Percentiles rank a stretch among this genome's conserved stretches.
phyloP scores from a whole-genome alignment of 2,888 invertebrate genomes.

The Apodemia zela region DNA sequence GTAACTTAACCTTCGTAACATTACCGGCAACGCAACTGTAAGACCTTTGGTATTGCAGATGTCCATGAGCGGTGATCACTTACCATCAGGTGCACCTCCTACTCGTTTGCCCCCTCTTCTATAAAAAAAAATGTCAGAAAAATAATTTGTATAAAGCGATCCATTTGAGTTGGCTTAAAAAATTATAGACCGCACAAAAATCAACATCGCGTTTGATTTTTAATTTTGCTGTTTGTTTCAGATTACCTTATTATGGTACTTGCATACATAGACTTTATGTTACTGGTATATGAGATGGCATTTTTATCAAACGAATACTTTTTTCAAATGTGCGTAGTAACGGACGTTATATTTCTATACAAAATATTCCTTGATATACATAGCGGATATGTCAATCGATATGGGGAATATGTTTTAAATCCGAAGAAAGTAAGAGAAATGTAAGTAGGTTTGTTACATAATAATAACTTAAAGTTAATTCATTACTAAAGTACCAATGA shows the following conservation, averaged over 20 bases:
- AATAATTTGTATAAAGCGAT: too few relatives aligned
- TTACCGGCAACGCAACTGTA: too few relatives aligned
- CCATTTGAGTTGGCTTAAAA: too few relatives aligned
- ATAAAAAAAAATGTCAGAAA: too few relatives aligned
- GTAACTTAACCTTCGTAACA: too few relatives aligned
- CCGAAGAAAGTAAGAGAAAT: slow-evolving; percentile 64
- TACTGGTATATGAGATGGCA: slow-evolving; percentile 72
- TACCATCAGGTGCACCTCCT: too few relatives aligned
- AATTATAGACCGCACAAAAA: too few relatives aligned
- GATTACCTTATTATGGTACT: slow-evolving; percentile 62
- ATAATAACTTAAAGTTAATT: neutral
- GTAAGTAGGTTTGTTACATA: slow-evolving; percentile 42
- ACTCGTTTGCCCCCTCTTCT: too few relatives aligned
- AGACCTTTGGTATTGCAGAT: too few relatives aligned
- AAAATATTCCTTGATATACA: slow-evolving; percentile 72
- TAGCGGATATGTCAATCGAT: slow-evolving; percentile 70
- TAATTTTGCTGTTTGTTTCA: slow-evolving; percentile 38
- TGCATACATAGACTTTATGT: slow-evolving; percentile 64
- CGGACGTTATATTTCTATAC: slow-evolving; percentile 63
- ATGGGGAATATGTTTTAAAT: slow-evolving; percentile 68
- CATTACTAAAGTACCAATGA: neutral
- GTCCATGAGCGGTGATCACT: too few relatives aligned
- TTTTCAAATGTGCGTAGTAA: slow-evolving; percentile 50
- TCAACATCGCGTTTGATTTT: too few relatives aligned
- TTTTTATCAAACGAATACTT: slow-evolving; percentile 61